phyloP scores from a whole-genome alignment of 2,797 vertebrate species.

The Vespertilio murinus region DNA sequence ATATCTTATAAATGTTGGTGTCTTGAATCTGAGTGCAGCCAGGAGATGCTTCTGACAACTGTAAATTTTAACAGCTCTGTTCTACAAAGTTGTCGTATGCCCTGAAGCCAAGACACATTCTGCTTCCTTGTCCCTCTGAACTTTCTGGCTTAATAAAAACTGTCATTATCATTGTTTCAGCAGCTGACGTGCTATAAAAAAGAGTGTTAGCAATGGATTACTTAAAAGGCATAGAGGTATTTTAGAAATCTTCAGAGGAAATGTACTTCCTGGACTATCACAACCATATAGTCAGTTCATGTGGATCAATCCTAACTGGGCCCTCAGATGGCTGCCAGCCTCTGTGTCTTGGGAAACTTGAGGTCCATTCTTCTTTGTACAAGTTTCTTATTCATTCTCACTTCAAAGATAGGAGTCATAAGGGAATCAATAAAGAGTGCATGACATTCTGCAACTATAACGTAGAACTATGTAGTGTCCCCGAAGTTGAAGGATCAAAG shows the following conservation, averaged over 20 bases:
- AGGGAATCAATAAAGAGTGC: neutral
- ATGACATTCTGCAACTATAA: neutral
- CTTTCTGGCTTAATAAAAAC: slow-evolving; percentile 63
- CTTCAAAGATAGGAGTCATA: neutral
- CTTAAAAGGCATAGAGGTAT: slow-evolving; percentile 34
- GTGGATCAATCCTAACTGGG: neutral
- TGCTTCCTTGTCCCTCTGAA: slow-evolving; percentile 47
- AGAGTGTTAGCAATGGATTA: slow-evolving; percentile 39
- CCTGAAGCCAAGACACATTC: slow-evolving; percentile 4
- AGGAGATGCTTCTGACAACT: slow-evolving; percentile 41
- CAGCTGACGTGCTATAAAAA: slow-evolving; percentile 40
- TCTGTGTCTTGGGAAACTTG: slow-evolving; percentile 15
- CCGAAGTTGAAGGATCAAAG: neutral
- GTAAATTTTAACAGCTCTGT: slow-evolving; percentile 26
- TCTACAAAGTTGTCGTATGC: slow-evolving; percentile 35
- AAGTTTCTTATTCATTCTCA: neutral
- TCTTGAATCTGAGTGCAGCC: slow-evolving; percentile 24
- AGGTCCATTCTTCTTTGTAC: neutral
- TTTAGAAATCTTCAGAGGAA: slow-evolving; percentile 47
- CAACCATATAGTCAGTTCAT: neutral
- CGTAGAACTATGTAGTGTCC: neutral
- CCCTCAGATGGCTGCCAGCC: neutral
- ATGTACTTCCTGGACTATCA: neutral
- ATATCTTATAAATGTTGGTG: slow-evolving; percentile 34
- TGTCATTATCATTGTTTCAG: slow-evolving; percentile 52